Conservation (phyloP, 1,140 invertebrate species). For the Mylabris phalerata region DNA sequence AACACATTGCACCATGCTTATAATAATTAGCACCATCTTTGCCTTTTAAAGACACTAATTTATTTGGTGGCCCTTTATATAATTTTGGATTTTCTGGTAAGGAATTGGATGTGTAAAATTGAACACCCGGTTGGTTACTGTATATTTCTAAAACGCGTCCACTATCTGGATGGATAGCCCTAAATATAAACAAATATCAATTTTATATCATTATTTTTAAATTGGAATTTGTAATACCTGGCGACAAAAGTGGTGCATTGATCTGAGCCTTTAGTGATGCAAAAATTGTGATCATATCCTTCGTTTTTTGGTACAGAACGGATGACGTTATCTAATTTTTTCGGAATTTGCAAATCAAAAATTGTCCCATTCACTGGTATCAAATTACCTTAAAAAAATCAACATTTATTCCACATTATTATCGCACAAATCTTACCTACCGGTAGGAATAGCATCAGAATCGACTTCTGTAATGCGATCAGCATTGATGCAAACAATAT, state of each 20-base stretch:
- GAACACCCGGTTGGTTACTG: constrained; percentile 82
- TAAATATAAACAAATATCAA: constrained; percentile 33
- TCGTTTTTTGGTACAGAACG: constrained; percentile 38
- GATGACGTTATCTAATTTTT: constrained; percentile 47
- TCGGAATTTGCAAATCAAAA: constrained; percentile 59
- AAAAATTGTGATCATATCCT: constrained; percentile 76
- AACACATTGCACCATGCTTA: constrained; percentile 75
- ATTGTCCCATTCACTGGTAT: constrained; percentile 28
- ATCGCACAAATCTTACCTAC: constrained; percentile 43
- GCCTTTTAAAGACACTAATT: constrained; percentile 43
- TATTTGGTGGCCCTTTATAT: constrained; percentile 20
- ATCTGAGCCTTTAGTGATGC: constrained; percentile 34
- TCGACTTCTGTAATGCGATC: constrained; percentile 72
- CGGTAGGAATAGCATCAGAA: constrained; percentile 69
- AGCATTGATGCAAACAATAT: constrained; percentile 66
- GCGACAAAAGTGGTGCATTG: constrained; percentile 26
- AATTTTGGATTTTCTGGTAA: constrained; percentile 51
- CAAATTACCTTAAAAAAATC: constrained; percentile 28
- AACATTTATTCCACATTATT: too few species aligned
- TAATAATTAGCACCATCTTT: constrained; percentile 63
- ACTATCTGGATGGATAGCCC: constrained; percentile 56
- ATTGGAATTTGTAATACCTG: too few species aligned
- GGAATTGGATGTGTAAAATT: constrained; percentile 81
- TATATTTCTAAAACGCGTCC: constrained; percentile 70
- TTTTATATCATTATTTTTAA: too few species aligned